Conservation (phyloP, 2,113 vertebrate genomes). For the Trematocara zebra region DNA sequence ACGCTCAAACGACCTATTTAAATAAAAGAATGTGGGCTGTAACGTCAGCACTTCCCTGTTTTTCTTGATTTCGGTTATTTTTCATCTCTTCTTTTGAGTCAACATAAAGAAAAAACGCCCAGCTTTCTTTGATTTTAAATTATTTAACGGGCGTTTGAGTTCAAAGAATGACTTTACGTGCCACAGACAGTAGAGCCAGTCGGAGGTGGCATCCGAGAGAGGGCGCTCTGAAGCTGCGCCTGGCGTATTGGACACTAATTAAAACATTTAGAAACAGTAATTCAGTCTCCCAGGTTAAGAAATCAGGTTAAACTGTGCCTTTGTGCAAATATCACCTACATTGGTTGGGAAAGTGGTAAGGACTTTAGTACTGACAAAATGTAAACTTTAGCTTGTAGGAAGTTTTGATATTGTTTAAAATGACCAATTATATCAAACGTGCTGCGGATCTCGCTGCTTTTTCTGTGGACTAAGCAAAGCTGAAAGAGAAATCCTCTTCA, state of each 20-base stretch:
- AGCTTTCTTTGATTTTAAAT: not conserved
- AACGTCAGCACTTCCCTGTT: not conserved
- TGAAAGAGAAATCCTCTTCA: not conserved
- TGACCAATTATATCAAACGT: not conserved
- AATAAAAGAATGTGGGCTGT: not conserved
- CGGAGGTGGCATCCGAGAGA: slow-evolving; percentile 57
- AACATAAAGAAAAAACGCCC: not conserved
- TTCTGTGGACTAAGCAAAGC: not conserved
- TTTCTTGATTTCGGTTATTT: not conserved
- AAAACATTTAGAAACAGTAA: slow-evolving; percentile 22
- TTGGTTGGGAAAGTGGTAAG: not conserved
- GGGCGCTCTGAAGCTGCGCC: slow-evolving; percentile 67
- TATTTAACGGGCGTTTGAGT: not conserved
- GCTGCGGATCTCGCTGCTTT: not conserved
- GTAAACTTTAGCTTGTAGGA: not conserved
- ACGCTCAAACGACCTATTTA: not conserved
- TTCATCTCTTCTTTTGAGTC: not conserved
- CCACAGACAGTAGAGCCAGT: not conserved
- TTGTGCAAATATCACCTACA: not conserved
- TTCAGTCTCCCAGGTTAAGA: not conserved
- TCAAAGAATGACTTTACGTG: not conserved
- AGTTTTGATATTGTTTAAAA: not conserved
- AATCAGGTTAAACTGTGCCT: not conserved
- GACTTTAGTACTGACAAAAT: not conserved
- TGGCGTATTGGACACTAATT: slow-evolving; percentile 25